Percentiles rank a stretch among this genome's conserved stretches.
phyloP scores from a whole-genome alignment of 1,140 invertebrate genomes.

The Formica selysi region DNA sequence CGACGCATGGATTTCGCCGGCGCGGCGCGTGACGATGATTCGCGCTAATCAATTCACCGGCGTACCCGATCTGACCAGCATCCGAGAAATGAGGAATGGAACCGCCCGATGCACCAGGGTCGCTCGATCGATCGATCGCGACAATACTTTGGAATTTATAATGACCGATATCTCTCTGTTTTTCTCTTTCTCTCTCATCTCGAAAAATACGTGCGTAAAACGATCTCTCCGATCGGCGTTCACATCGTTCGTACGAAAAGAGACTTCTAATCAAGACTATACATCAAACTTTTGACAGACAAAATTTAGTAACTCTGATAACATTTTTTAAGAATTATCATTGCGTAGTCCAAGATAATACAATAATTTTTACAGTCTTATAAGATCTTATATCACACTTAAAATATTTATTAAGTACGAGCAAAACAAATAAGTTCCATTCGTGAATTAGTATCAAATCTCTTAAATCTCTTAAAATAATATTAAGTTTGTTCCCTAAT shows the following conservation, averaged over 20 bases:
- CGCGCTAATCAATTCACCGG: constrained; percentile 78
- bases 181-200: not conserved
- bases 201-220: constrained; percentile 8
- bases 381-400: not conserved
- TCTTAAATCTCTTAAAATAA: not conserved
- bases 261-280: constrained; percentile 40
- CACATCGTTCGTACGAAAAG: constrained; percentile 34
- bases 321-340: constrained; percentile 3
- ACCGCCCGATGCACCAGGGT: constrained; percentile 62
- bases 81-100: constrained; percentile 73
- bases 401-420: not conserved
- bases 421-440: not conserved
- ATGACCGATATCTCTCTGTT: constrained; percentile 45
- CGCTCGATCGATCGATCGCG: constrained; percentile 53
- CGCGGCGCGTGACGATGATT: constrained; percentile 76
- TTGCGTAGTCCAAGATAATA: not conserved
- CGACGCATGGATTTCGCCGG: constrained; percentile 65
- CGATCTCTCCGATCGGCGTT: not conserved
- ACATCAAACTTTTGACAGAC: not conserved
- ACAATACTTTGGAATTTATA: constrained; percentile 68
- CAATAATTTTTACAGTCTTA: not conserved
- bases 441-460: not conserved
- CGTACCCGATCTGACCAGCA: constrained; percentile 80
- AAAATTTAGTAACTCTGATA: not conserved
- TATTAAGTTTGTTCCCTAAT: not conserved